These are phyloP conservation scores for Turdus rufiventris DNA, from an alignment of 2,113 vertebrate genomes.

Conservation along the genomic window DNA sequence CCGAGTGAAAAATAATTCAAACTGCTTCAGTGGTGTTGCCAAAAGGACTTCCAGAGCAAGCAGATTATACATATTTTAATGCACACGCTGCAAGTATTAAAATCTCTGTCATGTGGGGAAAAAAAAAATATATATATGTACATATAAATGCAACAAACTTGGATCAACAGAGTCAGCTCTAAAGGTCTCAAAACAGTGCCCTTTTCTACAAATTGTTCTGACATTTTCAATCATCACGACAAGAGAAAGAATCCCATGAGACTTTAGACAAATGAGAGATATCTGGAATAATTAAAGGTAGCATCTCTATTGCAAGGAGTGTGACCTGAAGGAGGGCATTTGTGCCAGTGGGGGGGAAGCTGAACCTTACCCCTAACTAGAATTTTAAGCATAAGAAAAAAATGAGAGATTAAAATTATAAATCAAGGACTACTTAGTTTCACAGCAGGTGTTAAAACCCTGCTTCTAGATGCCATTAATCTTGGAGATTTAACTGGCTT, in stretches of 20 bases:
- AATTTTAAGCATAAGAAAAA: background rate
- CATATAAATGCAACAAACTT: background rate
- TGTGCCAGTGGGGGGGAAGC: background rate
- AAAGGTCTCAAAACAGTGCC: background rate
- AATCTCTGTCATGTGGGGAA: background rate
- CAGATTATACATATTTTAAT: background rate
- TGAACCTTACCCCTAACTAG: background rate
- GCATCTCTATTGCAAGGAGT: background rate
- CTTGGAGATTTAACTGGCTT: background rate
- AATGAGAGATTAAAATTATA: background rate
- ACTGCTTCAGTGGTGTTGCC: background rate
- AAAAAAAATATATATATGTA: too few relatives aligned
- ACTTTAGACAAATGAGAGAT: background rate
- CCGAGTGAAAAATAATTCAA: background rate
- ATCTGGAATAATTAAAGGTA: background rate
- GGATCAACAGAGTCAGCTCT: background rate
- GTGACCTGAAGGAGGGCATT: background rate
- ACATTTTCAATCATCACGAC: background rate
- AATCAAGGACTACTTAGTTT: conserved; percentile 4
- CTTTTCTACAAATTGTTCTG: background rate
- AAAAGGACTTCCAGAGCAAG: background rate
- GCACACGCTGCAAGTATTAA: background rate
- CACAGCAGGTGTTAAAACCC: background rate
- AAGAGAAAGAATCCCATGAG: background rate
- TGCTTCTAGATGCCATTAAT: background rate